These are phyloP conservation scores for Chrysina gloriosa DNA, from an alignment of 2,888 invertebrate species.

Conservation along the genomic window DNA sequence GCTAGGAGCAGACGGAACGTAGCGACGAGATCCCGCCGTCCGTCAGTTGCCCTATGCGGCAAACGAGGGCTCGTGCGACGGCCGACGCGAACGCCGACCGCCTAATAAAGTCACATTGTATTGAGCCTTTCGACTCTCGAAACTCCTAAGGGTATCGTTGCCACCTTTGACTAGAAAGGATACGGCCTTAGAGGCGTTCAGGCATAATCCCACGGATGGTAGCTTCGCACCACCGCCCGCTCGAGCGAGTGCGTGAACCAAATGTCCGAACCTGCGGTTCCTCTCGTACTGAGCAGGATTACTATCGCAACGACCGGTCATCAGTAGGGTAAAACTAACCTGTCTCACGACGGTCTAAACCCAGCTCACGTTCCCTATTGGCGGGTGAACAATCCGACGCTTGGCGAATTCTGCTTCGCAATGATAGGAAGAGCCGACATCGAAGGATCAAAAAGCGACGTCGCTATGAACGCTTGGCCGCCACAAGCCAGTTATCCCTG, in stretches of 20 bases:
- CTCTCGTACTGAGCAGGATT: slow-evolving; percentile 66
- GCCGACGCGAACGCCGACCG: slow-evolving; percentile 56
- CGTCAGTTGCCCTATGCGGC: slow-evolving; percentile 62
- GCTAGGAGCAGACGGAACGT: slow-evolving; percentile 50
- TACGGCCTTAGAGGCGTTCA: too few species aligned
- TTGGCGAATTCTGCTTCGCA: slow-evolving; percentile 77
- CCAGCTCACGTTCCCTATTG: slow-evolving; percentile 54
- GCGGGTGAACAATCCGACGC: slow-evolving; percentile 73
- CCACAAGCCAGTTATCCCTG: slow-evolving; percentile 68
- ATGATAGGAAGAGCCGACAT: slow-evolving; percentile 82
- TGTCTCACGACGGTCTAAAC: slow-evolving; percentile 60
- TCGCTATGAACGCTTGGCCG: slow-evolving; percentile 70
- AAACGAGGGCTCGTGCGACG: slow-evolving; percentile 61
- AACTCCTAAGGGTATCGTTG: slow-evolving; percentile 60
- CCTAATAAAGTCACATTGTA: slow-evolving; percentile 64
- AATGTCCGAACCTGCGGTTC: slow-evolving; percentile 69
- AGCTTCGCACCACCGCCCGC: slow-evolving; percentile 75
- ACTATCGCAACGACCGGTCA: slow-evolving; percentile 63
- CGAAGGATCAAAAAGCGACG: slow-evolving; percentile 79
- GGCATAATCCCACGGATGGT: too few species aligned
- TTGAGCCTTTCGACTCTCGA: slow-evolving; percentile 54
- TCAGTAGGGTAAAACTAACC: slow-evolving; percentile 69
- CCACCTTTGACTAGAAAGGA: slow-evolving; percentile 69
- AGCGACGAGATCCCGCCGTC: slow-evolving; percentile 50
- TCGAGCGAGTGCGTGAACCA: slow-evolving; percentile 72